These are phyloP conservation scores for human DNA, from an alignment of 2,113 vertebrate genomes.

Conservation along the genomic window DNA sequence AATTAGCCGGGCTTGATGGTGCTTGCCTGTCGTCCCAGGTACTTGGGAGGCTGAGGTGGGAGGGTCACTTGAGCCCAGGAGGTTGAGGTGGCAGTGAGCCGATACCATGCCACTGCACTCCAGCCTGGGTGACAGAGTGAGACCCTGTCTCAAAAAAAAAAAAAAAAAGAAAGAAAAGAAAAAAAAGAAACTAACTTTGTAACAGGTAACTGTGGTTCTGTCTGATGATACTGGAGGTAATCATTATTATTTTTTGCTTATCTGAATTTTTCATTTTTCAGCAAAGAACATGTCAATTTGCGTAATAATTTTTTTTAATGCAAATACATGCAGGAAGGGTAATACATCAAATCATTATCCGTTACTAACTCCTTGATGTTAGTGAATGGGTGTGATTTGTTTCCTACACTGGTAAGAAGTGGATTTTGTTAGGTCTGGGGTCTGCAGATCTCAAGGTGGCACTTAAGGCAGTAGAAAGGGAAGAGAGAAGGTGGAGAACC, in stretches of 20 bases:
- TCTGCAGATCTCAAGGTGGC: background rate
- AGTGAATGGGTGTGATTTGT: background rate
- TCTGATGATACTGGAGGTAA: background rate
- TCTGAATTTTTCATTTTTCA: constrained; percentile 10
- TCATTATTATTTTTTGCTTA: background rate
- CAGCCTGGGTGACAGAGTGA: too few relatives aligned
- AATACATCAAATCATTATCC: background rate
- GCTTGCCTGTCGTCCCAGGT: too few relatives aligned
- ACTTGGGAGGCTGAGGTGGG: too few relatives aligned
- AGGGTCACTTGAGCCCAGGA: too few relatives aligned
- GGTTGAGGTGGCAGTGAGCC: too few relatives aligned
- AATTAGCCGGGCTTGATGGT: too few relatives aligned
- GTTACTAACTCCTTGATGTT: background rate
- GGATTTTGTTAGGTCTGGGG: background rate
- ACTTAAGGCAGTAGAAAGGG: background rate
- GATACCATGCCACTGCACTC: too few relatives aligned
- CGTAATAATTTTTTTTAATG: background rate
- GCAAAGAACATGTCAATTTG: background rate
- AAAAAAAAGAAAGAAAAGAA: too few relatives aligned
- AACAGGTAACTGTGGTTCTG: background rate
- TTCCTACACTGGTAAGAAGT: background rate
- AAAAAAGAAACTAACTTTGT: background rate
- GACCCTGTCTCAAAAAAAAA: too few relatives aligned
- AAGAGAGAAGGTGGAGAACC: background rate
- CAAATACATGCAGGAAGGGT: background rate